Percentiles rank a stretch among this genome's conserved stretches.
phyloP scores from a whole-genome alignment of 2,888 invertebrate genomes.

The Rutpela maculata region DNA sequence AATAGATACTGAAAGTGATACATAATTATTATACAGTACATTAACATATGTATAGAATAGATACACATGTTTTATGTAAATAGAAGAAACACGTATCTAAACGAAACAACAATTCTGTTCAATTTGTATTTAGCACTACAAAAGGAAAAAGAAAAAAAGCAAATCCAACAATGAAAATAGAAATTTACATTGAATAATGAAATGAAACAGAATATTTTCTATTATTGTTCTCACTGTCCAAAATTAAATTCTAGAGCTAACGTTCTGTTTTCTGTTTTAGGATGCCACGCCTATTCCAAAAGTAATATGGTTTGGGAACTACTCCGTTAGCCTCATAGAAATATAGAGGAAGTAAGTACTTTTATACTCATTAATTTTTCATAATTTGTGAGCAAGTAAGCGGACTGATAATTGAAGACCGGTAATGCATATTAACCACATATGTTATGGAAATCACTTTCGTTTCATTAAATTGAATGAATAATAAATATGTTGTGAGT shows the following conservation, averaged over 20 bases:
- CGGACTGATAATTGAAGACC: not conserved
- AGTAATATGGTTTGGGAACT: not conserved
- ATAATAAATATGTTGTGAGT: conserved; percentile 17
- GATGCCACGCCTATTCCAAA: not conserved
- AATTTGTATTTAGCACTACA: no score
- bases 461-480: conserved; percentile 25
- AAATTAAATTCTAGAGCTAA: not conserved
- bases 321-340: not conserved
- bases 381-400: not conserved
- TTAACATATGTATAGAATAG: no score
- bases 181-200: no score
- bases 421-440: conserved; percentile 13
- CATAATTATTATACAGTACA: no score
- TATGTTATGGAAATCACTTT: conserved; percentile 26
- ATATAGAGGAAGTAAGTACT: conserved; percentile 4
- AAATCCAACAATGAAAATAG: no score
- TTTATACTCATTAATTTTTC: conserved; percentile 7
- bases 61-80: no score
- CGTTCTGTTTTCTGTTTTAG: not conserved
- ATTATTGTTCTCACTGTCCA: no score
- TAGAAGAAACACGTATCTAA: no score
- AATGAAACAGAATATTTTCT: no score
- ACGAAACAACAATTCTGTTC: no score
- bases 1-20: no score
- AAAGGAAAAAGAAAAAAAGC: no score